Percentiles rank a stretch among this genome's conserved stretches.
Conservation (phyloP, 2,113 vertebrate species). For the Mastomys coucha region DNA sequence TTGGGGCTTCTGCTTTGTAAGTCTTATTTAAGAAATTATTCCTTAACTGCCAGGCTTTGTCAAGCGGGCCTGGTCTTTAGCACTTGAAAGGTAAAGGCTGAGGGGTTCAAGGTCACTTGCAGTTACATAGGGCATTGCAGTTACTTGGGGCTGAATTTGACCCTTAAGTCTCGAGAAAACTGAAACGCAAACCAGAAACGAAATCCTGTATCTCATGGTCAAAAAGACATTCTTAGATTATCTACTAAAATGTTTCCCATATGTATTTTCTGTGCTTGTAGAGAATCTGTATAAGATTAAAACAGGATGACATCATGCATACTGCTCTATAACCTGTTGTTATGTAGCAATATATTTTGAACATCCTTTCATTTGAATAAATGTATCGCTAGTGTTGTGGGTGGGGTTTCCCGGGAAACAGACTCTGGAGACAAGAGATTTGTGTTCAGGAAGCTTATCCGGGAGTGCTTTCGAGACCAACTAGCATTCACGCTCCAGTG, state of each 20-base stretch:
- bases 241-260: conserved; percentile 44
- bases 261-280: conserved; percentile 37
- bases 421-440: conserved; percentile 62
- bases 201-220: conserved; percentile 13
- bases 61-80: neutral
- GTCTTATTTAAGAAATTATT: conserved; percentile 40
- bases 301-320: conserved; percentile 25
- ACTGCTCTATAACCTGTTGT: conserved; percentile 44
- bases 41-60: neutral
- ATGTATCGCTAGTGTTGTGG: conserved; percentile 60
- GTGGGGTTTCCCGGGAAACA: conserved; percentile 76
- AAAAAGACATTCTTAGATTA: conserved; percentile 50
- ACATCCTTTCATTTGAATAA: conserved; percentile 72
- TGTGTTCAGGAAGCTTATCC: conserved; percentile 58
- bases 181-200: neutral
- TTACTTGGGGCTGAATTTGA: neutral
- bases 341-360: conserved; percentile 65
- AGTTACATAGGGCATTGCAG: neutral
- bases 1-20: neutral
- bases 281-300: conserved; percentile 48
- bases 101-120: neutral
- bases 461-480: conserved; percentile 52
- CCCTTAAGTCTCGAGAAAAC: neutral
- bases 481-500: neutral
- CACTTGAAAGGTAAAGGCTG: neutral